Base-by-base conservation (phyloP, 2,113 vertebrate genomes). In the Brienomyrus brachyistius region DNA sequence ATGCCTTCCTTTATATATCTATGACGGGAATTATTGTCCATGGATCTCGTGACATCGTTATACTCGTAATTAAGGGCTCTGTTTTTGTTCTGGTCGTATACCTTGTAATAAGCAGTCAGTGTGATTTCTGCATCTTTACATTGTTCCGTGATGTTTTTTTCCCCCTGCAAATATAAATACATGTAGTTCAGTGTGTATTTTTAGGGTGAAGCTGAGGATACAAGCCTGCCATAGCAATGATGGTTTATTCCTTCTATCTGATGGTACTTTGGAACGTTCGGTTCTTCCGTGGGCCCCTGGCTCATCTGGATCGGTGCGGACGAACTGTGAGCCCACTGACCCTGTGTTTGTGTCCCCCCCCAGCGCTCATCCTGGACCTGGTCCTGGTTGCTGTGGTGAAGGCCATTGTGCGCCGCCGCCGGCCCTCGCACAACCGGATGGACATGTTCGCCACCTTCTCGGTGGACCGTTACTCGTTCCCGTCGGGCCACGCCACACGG, bases 401-500 rank as follows among this genome's bases (percentile, higher is more conserved):
- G 93, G 97, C 97, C 0, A 91, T 98, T 1, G 98, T 99, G 88
- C 97, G 95, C 87, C 96, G 98, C 45, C 97, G 96, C 0, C 97
- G 98, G 0, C 98, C 98, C 0, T 92, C 96, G 0, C 97, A 98
- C 92, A 99, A 99, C 94, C 98, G 97, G 70, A 99, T 98, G 98
- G 98, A 99, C 95, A 99, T 99, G 98, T 99, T 99, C 9, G 95
- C 97, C 94, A 98, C 98, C 13, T 94, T 98, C 89, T 99, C 98
- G 0, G 98, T 99, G 94, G 98, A 99, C 96, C 96, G 97, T 92
- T 99, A 98, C 91, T 99, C 98, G 90, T 99, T 99, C 90, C 98
- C 98, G 0, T 99, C 98, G 0, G 98, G 98, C 93, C 98, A 99
- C 0, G 96, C 98, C 92, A 99, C 98, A 17, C 95, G 98, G 7